Base-by-base conservation (phyloP, 2,113 vertebrate species). In the Sardina pilchardus region DNA sequence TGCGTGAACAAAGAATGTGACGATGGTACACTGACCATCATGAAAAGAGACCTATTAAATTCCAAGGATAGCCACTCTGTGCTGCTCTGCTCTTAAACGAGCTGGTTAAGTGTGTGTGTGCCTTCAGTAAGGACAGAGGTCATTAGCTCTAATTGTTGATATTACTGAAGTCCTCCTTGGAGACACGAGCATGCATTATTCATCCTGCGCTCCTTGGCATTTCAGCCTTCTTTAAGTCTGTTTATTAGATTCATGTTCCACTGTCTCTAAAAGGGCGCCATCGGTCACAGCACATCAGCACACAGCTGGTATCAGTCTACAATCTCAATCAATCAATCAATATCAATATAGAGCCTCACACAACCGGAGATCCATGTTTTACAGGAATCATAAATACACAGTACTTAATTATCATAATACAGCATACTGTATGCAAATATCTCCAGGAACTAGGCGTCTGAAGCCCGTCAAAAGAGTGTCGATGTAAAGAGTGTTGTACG, bases 91-190 rank as follows among this genome's bases (percentile, higher is more conserved):
- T 30, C n/a, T 47, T 81, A 81, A 85, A 63, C 4, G 30, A 30
- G 86, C 81, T 81, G 81, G 59, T 85, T 85, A 83, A 89, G 83
- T 91, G 81, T 90, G 86, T 85, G 87, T 85, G 84, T 85, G 82
- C 87, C 84, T 81, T 87, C 82, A 87, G 67, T 71, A 53, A 75
- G 82, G 84, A 83, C 85, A 82, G 84, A 75, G 89, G 90, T 90
- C 88, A 85, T 88, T 75, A 63, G 81, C 89, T 90, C 90, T 89
- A 90, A 88, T 85, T 89, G 88, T 88, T 90, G 87, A 89, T 90
- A 90, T 90, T 90, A 87, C 87, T 87, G 86, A 91, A 67, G 85
- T 87, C 78, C 84, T 88, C 88, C 90, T 86, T 42, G 16, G 89
- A 92, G 87, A 85, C 85, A 56, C 21, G 50, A 59, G 47, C 85